Evolutionary conservation across 2,797 vertebrate species (phyloP).

Genomic region (Anisognathus igniventris): DNA sequence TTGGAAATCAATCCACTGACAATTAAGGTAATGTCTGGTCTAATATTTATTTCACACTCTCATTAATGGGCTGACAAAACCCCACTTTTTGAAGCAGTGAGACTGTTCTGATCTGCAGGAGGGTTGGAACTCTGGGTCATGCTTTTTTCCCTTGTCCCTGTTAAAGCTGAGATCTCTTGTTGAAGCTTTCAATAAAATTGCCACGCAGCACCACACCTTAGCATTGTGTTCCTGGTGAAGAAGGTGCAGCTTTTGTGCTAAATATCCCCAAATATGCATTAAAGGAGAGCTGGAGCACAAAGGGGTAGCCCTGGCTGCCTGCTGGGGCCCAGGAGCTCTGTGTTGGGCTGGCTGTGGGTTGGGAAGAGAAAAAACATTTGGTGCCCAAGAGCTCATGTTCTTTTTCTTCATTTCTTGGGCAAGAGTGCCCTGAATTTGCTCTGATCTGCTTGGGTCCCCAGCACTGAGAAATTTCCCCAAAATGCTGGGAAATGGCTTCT

Average conservation of each 20-base stretch:
- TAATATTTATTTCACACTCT: neutral
- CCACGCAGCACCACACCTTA: neutral
- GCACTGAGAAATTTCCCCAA: neutral
- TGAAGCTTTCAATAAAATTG: neutral
- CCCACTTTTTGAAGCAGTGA: neutral
- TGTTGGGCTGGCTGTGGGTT: neutral
- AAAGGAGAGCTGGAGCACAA: neutral
- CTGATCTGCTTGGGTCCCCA: neutral
- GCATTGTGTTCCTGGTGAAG: neutral
- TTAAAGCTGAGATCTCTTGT: neutral
- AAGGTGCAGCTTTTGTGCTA: neutral
- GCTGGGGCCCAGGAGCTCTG: neutral
- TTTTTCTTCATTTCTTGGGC: neutral
- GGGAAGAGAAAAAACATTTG: neutral
- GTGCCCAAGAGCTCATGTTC: neutral
- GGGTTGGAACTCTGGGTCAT: neutral
- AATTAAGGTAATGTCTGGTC: conserved; percentile 26
- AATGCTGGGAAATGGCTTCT: neutral
- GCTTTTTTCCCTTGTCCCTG: neutral
- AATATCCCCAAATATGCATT: neutral
- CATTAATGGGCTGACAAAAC: neutral
- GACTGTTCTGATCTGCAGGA: neutral
- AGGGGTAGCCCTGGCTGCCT: neutral
- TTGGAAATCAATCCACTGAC: conserved; percentile 26
- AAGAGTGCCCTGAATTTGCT: neutral